Percentiles rank a stretch among this genome's conserved stretches.
Evolutionary conservation across 2,113 vertebrate species (phyloP).

Genomic region (Tupaia chinensis): DNA sequence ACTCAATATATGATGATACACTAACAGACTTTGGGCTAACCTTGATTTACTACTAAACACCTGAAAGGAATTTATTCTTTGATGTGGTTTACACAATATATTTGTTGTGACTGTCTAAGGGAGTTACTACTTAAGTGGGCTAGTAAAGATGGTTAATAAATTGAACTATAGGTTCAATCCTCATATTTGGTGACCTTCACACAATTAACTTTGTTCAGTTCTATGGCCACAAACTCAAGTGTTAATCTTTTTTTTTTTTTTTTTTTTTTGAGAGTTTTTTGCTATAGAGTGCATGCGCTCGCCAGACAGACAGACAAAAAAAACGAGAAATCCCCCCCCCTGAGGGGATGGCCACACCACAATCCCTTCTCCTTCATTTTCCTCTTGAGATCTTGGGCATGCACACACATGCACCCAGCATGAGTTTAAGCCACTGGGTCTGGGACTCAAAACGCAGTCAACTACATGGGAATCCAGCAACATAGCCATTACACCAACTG

Average conservation of each 20-base stretch:
- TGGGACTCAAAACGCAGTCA: too few relatives aligned
- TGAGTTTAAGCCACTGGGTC: too few relatives aligned
- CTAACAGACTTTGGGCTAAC: not conserved
- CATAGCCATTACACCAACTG: too few relatives aligned
- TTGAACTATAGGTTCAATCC: not conserved
- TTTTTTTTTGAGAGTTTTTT: too few relatives aligned
- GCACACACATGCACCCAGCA: too few relatives aligned
- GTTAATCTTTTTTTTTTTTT: not conserved
- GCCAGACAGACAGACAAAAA: too few relatives aligned
- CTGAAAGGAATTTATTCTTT: conserved; percentile 19
- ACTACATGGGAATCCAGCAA: too few relatives aligned
- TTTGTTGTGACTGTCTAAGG: not conserved
- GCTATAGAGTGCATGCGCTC: too few relatives aligned
- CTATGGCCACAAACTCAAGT: not conserved
- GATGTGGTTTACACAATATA: conserved; percentile 17
- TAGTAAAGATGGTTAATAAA: not conserved
- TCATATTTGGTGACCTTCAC: not conserved
- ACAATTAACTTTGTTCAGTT: conserved; percentile 36
- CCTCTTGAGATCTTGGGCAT: too few relatives aligned
- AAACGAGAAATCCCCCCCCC: too few relatives aligned
- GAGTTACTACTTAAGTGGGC: conserved; percentile 25
- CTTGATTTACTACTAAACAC: not conserved
- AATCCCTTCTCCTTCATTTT: too few relatives aligned
- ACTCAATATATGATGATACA: not conserved
- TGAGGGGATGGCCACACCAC: too few relatives aligned